These are phyloP conservation scores for Phortica variegata DNA, from an alignment of 1,140 invertebrate genomes.

Conservation along the genomic window DNA sequence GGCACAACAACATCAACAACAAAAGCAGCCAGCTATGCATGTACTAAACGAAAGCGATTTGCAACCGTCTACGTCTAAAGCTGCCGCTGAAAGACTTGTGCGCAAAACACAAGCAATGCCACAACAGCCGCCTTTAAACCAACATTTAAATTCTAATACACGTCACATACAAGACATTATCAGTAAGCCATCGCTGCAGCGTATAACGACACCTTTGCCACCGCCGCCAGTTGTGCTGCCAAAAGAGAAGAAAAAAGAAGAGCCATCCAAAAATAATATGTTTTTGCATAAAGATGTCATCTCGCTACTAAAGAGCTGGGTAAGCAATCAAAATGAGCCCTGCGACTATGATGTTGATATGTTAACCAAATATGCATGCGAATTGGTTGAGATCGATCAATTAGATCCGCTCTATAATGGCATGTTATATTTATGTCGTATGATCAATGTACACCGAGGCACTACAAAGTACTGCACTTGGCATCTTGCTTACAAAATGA, in stretches of 20 bases:
- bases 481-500: too few relatives aligned
- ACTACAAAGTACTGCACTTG: too few relatives aligned
- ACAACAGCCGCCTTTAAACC: conserved; percentile 7
- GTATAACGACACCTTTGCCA: neutral
- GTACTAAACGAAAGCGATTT: conserved; percentile 32
- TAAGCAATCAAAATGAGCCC: conserved; percentile 16
- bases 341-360: conserved; percentile 27
- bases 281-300: conserved; percentile 14
- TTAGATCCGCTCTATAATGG: conserved; percentile 23
- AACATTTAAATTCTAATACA: neutral
- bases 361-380: conserved; percentile 18
- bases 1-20: too few relatives aligned
- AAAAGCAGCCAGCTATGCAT: too few relatives aligned
- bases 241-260: neutral
- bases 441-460: too few relatives aligned
- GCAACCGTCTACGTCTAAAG: conserved; percentile 35
- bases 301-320: conserved; percentile 20
- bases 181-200: neutral
- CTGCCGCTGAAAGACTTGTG: conserved; percentile 7
- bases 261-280: neutral
- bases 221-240: neutral
- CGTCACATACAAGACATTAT: neutral
- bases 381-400: conserved; percentile 13
- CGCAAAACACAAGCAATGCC: neutral
- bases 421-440: too few relatives aligned